Percentiles rank a stretch among this genome's conserved stretches.
These are phyloP conservation scores for Nephrotoma guestfalica DNA, from an alignment of 2,888 invertebrate species.

Conservation along the genomic window DNA sequence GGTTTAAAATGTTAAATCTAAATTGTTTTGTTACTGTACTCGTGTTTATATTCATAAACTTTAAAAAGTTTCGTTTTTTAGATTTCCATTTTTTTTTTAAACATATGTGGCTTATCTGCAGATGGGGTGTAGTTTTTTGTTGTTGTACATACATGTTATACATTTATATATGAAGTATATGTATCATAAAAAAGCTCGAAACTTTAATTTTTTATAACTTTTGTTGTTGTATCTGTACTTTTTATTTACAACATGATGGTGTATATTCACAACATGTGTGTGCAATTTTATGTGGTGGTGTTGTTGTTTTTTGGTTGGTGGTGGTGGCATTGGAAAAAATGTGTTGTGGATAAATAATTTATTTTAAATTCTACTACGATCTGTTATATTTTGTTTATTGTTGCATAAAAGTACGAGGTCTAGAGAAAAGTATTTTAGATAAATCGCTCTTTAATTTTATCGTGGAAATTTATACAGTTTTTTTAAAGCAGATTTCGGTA, in stretches of 20 bases:
- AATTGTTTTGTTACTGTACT: not conserved
- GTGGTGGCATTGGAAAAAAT: not conserved
- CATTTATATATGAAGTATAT: not conserved
- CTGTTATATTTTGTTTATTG: not conserved
- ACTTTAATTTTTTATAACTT: not conserved
- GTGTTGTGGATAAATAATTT: not conserved
- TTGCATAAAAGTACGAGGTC: not conserved
- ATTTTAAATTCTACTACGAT: not conserved
- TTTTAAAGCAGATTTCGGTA: not conserved
- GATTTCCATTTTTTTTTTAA: not conserved
- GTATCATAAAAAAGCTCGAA: not conserved
- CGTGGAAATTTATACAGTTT: not conserved
- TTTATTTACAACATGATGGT: not conserved
- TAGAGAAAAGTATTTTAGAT: not conserved
- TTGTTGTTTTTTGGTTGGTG: not conserved
- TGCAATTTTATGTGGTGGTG: not conserved
- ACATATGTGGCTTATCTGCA: not conserved
- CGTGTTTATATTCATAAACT: not conserved
- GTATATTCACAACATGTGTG: not conserved
- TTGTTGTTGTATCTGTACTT: not conserved
- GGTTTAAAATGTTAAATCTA: not conserved
- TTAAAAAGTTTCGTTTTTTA: not conserved
- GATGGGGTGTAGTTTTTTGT: not conserved
- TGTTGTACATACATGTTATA: not conserved
- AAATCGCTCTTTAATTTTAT: not conserved